Base-by-base conservation (phyloP, 2,888 invertebrate genomes). In the Caenorhabditis wallacei region DNA sequence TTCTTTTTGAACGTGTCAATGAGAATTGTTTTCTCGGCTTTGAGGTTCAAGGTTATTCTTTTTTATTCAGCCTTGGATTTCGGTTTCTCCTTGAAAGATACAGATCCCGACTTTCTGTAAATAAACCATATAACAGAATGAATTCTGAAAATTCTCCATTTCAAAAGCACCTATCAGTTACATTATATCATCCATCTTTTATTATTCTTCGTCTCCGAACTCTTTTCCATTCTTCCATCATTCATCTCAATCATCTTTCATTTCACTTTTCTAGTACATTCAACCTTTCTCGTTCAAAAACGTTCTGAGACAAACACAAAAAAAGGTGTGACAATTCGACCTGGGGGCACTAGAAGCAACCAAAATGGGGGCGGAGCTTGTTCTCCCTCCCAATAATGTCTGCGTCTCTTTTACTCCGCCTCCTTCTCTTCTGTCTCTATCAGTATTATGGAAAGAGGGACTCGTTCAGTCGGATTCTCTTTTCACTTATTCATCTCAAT, bases 371-470 rank as follows among this genome's bases (percentile, higher is more conserved):
- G 74, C 64, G 74, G 64, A 64, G 64, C 74, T 43, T 63, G 66
- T 74, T 64, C 66, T 20, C 56, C n/a, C n/a, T n/a, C n/a, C n/a
- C n/a, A n/a, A 37, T 18, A 13, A n/a, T 56, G 53, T 57, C 63
- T 61, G 59, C 64, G 53, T 63, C 59, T 70, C 66, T 11, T 46
- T 51, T 57, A 56, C 56, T 46, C 57, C 68, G 51, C 57, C 70
- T 56, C 57, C 70, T 24, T 59, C 68, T 51, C 26, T 57, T 51
- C 40, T 8, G 2, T 48, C 79, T 80, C 80, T 80, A 70, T 80
- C 80, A 70, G 70, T 80, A 69, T 78, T 61, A 69, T 70, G 69
- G 57, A 43, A 43, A 64, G 24, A 26, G 48, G 64, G 54, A 51
- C 56, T 54, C 59, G 35, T 30, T 53, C 54, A 56, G 37, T 63